A percentile compares a stretch with the other conserved stretches of the same genome.
phyloP scores from a whole-genome alignment of 2,797 vertebrate species.

The Sebastes trivittatus region DNA sequence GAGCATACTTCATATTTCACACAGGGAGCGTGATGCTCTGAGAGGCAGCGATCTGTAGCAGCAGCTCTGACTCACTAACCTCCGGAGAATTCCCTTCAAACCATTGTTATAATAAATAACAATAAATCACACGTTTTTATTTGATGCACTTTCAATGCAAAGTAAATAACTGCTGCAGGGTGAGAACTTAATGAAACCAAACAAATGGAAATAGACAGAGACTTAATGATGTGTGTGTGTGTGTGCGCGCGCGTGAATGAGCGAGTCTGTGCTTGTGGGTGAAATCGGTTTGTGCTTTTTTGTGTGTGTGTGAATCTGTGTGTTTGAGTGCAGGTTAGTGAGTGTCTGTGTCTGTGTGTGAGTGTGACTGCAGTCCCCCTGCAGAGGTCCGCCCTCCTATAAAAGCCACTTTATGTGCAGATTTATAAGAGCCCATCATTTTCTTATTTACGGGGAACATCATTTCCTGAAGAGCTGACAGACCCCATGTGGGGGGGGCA shows the following conservation, averaged over 20 bases:
- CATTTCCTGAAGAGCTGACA: constrained; percentile 8
- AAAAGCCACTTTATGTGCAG: constrained; percentile 49
- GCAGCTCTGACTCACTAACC: constrained; percentile 1
- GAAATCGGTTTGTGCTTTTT: background rate
- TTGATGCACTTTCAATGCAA: constrained; percentile 12
- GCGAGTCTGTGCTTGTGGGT: background rate
- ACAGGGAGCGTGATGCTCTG: background rate
- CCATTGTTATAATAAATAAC: constrained; percentile 1
- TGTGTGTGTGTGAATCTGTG: background rate
- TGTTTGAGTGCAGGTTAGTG: background rate
- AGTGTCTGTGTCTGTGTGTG: background rate
- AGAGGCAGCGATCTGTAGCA: background rate
- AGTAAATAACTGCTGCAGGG: constrained; percentile 34
- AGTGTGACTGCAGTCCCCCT: background rate
- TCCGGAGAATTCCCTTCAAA: constrained; percentile 5
- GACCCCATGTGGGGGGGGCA: background rate
- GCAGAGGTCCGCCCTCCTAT: background rate
- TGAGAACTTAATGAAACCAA: constrained; percentile 18
- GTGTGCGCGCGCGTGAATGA: background rate
- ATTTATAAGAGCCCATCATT: constrained; percentile 43
- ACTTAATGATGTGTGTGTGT: background rate
- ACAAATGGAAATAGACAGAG: constrained; percentile 1
- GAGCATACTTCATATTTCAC: background rate
- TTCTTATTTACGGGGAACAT: constrained; percentile 47
- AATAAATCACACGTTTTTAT: constrained; percentile 29